phyloP scores from a whole-genome alignment of 2,888 invertebrate genomes.

The Syrphus vitripennis region DNA sequence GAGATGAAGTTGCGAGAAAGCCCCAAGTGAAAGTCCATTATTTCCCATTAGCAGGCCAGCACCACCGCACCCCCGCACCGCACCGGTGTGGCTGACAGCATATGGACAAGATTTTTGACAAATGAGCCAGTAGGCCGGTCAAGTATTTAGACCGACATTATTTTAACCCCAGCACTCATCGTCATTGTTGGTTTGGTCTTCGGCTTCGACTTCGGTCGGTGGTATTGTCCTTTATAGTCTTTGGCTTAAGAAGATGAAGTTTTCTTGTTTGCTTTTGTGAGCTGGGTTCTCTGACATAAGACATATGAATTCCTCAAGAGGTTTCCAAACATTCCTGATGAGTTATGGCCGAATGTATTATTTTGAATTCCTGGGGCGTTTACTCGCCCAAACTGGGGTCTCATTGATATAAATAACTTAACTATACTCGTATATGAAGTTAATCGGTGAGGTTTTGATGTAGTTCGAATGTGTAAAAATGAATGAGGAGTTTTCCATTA shows the following conservation, averaged over 20 bases:
- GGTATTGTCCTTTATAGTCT: background rate
- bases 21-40: slow-evolving; percentile 72
- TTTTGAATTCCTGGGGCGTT: slow-evolving; percentile 62
- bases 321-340: slow-evolving; percentile 76
- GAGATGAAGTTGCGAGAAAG: slow-evolving; percentile 31
- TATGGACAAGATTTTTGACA: slow-evolving; percentile 72
- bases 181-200: background rate
- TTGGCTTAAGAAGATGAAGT: slow-evolving; percentile 45
- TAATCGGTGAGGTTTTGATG: slow-evolving; percentile 75
- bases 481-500: slow-evolving; percentile 49
- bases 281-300: slow-evolving; percentile 15
- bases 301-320: slow-evolving; percentile 75
- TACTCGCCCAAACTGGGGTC: slow-evolving; percentile 6
- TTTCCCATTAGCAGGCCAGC: slow-evolving; percentile 72
- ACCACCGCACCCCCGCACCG: background rate
- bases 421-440: slow-evolving; percentile 72
- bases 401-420: slow-evolving; percentile 77
- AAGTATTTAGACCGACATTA: slow-evolving; percentile 71
- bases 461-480: background rate
- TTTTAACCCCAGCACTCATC: slow-evolving; percentile 66
- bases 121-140: slow-evolving; percentile 69
- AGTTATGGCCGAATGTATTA: slow-evolving; percentile 73
- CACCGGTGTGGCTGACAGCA: slow-evolving; percentile 71
- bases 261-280: slow-evolving; percentile 58
- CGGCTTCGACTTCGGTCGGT: too few relatives aligned